Evolutionary conservation across 2,888 invertebrate genomes (phyloP).

Genomic region (Lathronympha strigana): DNA sequence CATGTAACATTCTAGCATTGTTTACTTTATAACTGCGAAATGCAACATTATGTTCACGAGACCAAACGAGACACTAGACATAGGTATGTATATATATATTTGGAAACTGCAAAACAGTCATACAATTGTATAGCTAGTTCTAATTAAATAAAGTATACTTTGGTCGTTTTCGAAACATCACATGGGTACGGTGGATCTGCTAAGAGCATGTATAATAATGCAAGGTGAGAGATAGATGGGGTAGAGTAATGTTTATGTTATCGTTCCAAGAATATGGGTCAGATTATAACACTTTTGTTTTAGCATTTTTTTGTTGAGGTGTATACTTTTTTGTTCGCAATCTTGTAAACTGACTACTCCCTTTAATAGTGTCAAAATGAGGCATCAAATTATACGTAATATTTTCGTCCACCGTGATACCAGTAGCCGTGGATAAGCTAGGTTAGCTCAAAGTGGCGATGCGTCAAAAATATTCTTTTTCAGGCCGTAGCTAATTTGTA

Average conservation of each 20-base stretch:
- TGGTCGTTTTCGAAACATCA: too few species aligned
- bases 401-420: too few species aligned
- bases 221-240: constrained; percentile 35
- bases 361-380: too few species aligned
- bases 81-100: background rate
- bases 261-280: constrained; percentile 27
- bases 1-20: constrained; percentile 4
- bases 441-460: too few species aligned
- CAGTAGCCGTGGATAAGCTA: too few species aligned
- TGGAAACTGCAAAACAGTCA: too few species aligned
- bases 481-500: too few species aligned
- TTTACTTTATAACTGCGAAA: constrained; percentile 8
- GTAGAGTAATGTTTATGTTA: constrained; percentile 33
- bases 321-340: too few species aligned
- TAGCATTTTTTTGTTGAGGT: constrained; percentile 12
- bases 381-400: too few species aligned
- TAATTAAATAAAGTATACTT: background rate
- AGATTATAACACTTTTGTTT: constrained; percentile 26
- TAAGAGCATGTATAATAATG: constrained; percentile 12
- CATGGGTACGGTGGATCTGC: background rate
- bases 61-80: background rate
- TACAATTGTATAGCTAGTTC: background rate
- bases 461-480: too few species aligned
- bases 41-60: background rate
- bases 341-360: too few species aligned